Evolutionary conservation across 2,888 invertebrate genomes (phyloP).

Genomic region (Drosophila subsilvestris): DNA sequence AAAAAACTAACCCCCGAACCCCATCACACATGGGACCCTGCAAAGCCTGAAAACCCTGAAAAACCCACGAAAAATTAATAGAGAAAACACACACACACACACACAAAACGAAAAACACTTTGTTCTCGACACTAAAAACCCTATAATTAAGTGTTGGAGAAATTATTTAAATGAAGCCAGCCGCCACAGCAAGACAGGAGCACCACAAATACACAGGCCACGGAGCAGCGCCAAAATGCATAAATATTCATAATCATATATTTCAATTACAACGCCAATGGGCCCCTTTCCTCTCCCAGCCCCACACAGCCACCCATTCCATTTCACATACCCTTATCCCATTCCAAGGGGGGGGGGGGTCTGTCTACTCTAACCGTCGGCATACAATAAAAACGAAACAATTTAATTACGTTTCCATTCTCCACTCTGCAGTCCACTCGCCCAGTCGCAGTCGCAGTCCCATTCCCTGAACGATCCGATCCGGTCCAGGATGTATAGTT

Average conservation of each 20-base stretch:
- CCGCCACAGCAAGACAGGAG: constrained; percentile 31
- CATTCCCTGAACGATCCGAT: constrained; percentile 8
- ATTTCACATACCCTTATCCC: background rate
- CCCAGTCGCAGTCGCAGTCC: background rate
- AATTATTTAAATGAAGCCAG: constrained; percentile 66
- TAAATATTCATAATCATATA: constrained; percentile 83
- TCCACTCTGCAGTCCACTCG: constrained; percentile 6
- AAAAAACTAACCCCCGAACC: constrained; percentile 33
- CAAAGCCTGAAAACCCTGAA: background rate
- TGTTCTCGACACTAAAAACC: constrained; percentile 58
- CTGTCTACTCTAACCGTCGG: constrained; percentile 32
- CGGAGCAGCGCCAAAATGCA: constrained; percentile 56
- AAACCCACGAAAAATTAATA: constrained; percentile 2
- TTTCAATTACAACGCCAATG: constrained; percentile 79
- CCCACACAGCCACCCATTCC: background rate
- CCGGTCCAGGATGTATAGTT: constrained; percentile 50
- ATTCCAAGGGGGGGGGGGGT: no score
- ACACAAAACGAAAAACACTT: constrained; percentile 55
- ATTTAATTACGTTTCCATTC: constrained; percentile 75
- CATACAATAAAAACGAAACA: constrained; percentile 66
- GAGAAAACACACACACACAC: background rate
- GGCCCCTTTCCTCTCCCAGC: constrained; percentile 3
- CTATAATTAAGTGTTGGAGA: constrained; percentile 72
- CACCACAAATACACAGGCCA: constrained; percentile 17
- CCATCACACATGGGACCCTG: constrained; percentile 11